Evolutionary conservation across 2,113 vertebrate species (phyloP), one percentile per base, ranked within the genome.

Genomic region (Prolemur simus): DNA sequence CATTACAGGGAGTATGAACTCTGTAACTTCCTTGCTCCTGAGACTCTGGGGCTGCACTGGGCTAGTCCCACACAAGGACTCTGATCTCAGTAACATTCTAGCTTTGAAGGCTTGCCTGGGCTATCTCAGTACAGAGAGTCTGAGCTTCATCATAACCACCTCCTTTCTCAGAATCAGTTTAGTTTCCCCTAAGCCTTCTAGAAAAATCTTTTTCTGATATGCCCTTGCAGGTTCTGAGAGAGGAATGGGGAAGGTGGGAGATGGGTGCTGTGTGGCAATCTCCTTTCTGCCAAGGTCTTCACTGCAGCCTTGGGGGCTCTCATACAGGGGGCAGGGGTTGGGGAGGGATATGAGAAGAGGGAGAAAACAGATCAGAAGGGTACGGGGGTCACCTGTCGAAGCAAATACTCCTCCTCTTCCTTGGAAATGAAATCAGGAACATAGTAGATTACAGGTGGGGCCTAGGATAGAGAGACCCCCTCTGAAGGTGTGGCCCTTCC

Each of bases 351-450:
- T 66, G 63, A 56, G 42, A 92, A 69, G 81, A 60, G 10, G 60
- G 42, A 18, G 5, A 47, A 77, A 73, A 84, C 27, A 91, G 58
- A n/a, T 12, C 49, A 93, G 68, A 63, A 90, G 39, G 69, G 15
- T 5, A 29, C 0, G 32, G 58, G 13, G 77, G 58, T 90, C 97
- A 99, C 99, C 98, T 99, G 99, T 90, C 99, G 98, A 27, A 99
- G 97, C 37, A 99, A 98, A 92, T 98, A 98, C 11, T 98, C 95
- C 97, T 99, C 99, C 87, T 99, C 99, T 0, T 98, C 97, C 63
- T 99, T 98, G 1, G 98, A 98, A 98, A 99, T 99, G 97, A 99
- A 99, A 91, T 99, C 98, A 15, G 99, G 99, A 96, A 99, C 96
- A 97, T 99, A 99, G 98, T 99, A 99, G 45, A 98, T 99, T 47